Evolutionary conservation across 2,888 invertebrate genomes (phyloP).

Genomic region (Melipona bicolor): DNA sequence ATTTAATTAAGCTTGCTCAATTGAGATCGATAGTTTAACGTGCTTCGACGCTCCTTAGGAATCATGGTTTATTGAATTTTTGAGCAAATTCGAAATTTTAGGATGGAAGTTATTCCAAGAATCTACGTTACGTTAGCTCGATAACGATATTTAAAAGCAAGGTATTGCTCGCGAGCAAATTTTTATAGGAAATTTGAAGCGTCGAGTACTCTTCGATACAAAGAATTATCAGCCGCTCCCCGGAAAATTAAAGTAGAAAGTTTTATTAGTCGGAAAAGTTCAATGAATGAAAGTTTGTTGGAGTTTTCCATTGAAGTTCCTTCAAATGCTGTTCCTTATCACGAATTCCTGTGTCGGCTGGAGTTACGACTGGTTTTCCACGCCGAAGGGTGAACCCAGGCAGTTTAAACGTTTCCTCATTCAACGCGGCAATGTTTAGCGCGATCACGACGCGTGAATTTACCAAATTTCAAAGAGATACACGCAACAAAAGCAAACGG

Average conservation of each 20-base stretch:
- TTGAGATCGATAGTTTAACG: conserved; percentile 30
- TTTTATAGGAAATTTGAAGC: background rate
- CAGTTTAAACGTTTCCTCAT: background rate
- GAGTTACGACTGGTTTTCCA: background rate
- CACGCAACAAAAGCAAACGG: background rate
- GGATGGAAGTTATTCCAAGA: background rate
- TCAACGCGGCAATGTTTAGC: background rate
- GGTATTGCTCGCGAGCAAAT: background rate
- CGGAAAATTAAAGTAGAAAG: conserved; percentile 32
- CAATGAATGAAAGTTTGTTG: conserved; percentile 29
- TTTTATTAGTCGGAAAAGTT: conserved; percentile 34
- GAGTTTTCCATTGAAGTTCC: conserved; percentile 22
- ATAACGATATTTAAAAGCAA: background rate
- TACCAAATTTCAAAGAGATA: background rate
- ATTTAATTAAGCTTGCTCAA: conserved; percentile 36
- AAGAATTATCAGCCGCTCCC: conserved; percentile 27
- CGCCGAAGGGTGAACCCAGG: background rate
- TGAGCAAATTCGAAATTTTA: background rate
- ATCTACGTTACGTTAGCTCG: background rate
- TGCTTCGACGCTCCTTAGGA: background rate
- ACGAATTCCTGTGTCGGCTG: conserved; percentile 24
- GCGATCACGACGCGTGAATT: conserved; percentile 1
- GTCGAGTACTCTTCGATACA: conserved; percentile 2
- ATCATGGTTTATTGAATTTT: conserved; percentile 38
- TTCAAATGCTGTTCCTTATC: conserved; percentile 40